Conservation (phyloP, 1,140 invertebrate species). For the Cyrtorhinus lividipennis region DNA sequence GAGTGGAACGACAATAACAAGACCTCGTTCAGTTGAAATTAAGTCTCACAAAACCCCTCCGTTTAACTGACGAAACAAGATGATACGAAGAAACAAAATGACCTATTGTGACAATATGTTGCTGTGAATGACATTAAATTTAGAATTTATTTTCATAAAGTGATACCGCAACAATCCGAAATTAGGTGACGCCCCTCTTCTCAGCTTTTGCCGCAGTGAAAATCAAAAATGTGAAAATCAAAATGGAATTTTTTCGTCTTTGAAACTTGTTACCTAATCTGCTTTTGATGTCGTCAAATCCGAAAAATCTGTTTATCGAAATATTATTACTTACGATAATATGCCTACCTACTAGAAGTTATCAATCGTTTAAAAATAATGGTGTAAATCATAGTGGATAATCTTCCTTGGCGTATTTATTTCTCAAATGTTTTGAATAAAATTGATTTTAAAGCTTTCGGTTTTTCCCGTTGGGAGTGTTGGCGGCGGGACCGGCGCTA, state of each 20-base stretch:
- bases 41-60: no score
- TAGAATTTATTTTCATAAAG: conserved; percentile 18
- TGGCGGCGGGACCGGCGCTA: no score
- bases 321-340: neutral
- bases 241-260: neutral
- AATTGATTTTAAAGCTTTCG: conserved; percentile 10
- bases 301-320: conserved; percentile 1
- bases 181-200: neutral
- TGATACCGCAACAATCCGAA: neutral
- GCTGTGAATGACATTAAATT: conserved; percentile 21
- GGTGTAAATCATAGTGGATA: conserved; percentile 5
- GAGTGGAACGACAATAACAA: conserved; percentile 14
- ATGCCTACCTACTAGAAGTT: conserved; percentile 4
- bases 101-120: conserved; percentile 16
- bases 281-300: conserved; percentile 11
- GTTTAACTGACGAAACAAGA: no score
- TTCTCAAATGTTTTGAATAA: conserved; percentile 16
- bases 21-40: neutral
- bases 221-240: no score
- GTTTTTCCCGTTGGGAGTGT: no score
- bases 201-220: neutral
- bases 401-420: conserved; percentile 7
- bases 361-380: conserved; percentile 1
- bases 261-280: neutral
- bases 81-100: neutral